Evolutionary conservation across 1,140 invertebrate species (phyloP), one percentile per base, ranked within the genome.

Genomic region (Neodiprion pinetum): DNA sequence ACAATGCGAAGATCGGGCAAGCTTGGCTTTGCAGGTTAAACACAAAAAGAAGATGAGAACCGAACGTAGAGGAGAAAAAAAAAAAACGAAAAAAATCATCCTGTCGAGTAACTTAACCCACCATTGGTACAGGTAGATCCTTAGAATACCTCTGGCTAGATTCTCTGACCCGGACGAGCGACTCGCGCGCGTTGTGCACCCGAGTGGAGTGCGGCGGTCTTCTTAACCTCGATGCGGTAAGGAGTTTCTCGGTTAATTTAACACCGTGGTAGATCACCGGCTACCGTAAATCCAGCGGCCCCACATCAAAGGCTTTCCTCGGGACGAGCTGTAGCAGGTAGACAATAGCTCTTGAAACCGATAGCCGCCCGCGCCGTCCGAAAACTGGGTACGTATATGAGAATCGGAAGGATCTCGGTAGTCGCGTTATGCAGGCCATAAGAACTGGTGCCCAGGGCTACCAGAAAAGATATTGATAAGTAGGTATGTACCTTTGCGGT

Each of bases 221-320:
- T 61, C 53, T 61, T 61, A 61, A 61, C 40, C 67, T 69, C 67
- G 67, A 69, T 47, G 53, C 53, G 53, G 53, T 69, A 69, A 69
- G 23, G 67, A 69, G 67, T 69, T 21, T 69, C 81, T 85, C 84
- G 85, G 80, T 82, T 86, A 87, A 86, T 86, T 87, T 86, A 86
- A 86, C 84, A 79, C 76, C 80, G 78, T 61, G 53, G n/a, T 61
- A 17, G 53, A 61, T 61, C 53, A 61, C 80, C 81, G 77, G 80
- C 80, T 74, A 79, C 72, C 74, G 77, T 78, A 79, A 71, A 28
- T 48, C 76, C 67, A 65, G 78, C 84, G 83, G 82, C 76, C 28
- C 28, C 76, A 80, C 77, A 79, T 85, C 84, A 86, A 87, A 87
- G 84, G 67, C 14, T 23, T 70, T 49, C 76, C 28, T 78, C 74